Evolutionary conservation across 2,888 invertebrate species (phyloP), one percentile per base, ranked within the genome.

Genomic region (Cantharis nigra): DNA sequence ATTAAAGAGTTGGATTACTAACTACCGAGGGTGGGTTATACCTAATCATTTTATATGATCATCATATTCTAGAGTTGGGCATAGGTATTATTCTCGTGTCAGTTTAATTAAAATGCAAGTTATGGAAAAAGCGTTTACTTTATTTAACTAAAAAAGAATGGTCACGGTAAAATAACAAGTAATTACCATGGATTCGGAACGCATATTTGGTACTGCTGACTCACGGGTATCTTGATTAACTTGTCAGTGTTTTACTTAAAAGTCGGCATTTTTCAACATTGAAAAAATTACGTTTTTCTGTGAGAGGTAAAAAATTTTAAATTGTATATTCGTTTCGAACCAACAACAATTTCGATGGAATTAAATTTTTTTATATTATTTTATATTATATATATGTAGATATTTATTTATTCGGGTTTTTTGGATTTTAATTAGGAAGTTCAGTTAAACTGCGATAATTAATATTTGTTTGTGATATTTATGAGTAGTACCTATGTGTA

Each of bases 221-320:
- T 87, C 87, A 87, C 82, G 80, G 78, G 76, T 80, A 80, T 83
- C 85, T 87, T 87, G 88, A 88, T 88, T 88, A 87, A 88, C 88
- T 87, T 87, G 87, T 88, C 87, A 88, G 87, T 87, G 87, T 87
- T 87, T 87, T 87, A 85, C 85, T 84, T 82, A 86, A 87, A 86
- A 83, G 85, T 49, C 85, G 85, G 85, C 83, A 81, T 85, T 85
- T 85, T 86, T 84, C 65, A 65, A 65, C 33, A 7, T 49, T 49
- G 7, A 49, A 49, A 49, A 49, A 49, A 49, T 49, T 49, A n/a
- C n/a, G n/a, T 49, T 49, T 49, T 49, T 49, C 49, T 49, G 49
- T 49, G 49, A n/a, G 49, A 49, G 49, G 49, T 49, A 49, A 49
- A 49, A 49, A 49, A 49, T 49, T 49, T 49, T 49, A n/a, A n/a